Evolutionary conservation across 2,113 vertebrate species (phyloP), one percentile per base, ranked within the genome.

Genomic region (Reinhardtius hippoglossoides): DNA sequence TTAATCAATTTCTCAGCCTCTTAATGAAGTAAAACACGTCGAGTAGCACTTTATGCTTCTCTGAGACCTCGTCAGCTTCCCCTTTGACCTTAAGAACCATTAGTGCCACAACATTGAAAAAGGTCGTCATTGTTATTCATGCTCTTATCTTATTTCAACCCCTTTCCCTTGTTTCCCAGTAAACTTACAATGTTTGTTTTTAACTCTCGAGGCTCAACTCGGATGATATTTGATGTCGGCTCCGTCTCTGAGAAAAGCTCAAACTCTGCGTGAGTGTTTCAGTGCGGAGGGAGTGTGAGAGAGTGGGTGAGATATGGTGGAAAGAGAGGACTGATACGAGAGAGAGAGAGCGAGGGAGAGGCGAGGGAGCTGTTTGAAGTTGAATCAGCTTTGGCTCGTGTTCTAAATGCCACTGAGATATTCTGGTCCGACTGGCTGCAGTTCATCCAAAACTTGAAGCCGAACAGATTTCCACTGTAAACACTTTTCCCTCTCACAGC

Each of bases 351-450:
- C n/a, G n/a, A n/a, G n/a, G n/a, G n/a, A n/a, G n/a, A n/a, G n/a
- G n/a, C n/a, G 48, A 21, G 31, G 6, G 66, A 2, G 55, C n/a
- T 74, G 79, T 70, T 73, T 67, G 35, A 72, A 63, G 48, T 52
- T 62, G 44, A 72, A 70, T 71, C 35, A 54, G 46, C 50, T 46
- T 67, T 80, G 85, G 74, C 74, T 87, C 68, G 6, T 59, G 80
- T 37, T 78, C 67, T 63, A 81, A 91, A 86, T 78, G 64, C 77
- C 76, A 76, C 21, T 15, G 75, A 72, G 74, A 79, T 83, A 84
- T 83, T 88, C 59, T 79, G 61, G 67, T 80, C 84, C 0, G 16
- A 21, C 67, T 71, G 61, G 57, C 81, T 67, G 58, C 78, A 20
- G 23, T 23, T 74, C 71, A 61, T 76, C 66, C 72, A 81, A 60